Evolutionary conservation across 2,888 invertebrate species (phyloP), one percentile per base, ranked within the genome.

Genomic region (Melanotus villosus): DNA sequence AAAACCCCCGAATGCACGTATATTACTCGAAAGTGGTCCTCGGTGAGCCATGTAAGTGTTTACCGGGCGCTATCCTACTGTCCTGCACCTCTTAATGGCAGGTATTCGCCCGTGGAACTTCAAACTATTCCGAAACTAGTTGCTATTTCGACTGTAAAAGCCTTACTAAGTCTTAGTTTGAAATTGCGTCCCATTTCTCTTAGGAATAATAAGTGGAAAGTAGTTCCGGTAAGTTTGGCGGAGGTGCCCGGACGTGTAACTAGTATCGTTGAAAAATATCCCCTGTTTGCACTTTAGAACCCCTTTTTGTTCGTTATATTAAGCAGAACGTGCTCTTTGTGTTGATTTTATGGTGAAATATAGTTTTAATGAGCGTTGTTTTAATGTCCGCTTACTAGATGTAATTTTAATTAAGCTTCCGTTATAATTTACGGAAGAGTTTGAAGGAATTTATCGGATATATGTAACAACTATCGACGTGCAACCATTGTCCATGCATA

Each of bases 51-150:
- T 56, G 16, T 3, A 19, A 7, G 56, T 50, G 50, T 50, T 50
- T 26, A 50, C 23, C 12, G 2, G 19, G 10, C 34, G 32, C 16
- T 19, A 18, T 19, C 36, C 36, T 4, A 34, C n/a, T 58, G 58
- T 58, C 50, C 36, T 38, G 23, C 32, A 63, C 19, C 62, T 43
- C 36, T 63, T 63, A 63, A 63, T 63, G 62, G 52, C 23, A 18
- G 52, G 34, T 47, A 52, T 36, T 38, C 52, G 21, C 21, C 1
- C 21, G 30, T 5, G 19, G 12, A 41, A 41, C 26, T 41, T 18
- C 18, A 16, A 50, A 63, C 62, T 63, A 63, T 63, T 41, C 59
- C 45, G 21, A 45, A 45, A 59, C 43, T 59, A 32, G 19, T 59
- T 38, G 43, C 59, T 19, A 30, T 59, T 59, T 45, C n/a, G 30